These are phyloP conservation scores for Danionella dracula DNA, from an alignment of 2,797 vertebrate species.

Conservation along the genomic window DNA sequence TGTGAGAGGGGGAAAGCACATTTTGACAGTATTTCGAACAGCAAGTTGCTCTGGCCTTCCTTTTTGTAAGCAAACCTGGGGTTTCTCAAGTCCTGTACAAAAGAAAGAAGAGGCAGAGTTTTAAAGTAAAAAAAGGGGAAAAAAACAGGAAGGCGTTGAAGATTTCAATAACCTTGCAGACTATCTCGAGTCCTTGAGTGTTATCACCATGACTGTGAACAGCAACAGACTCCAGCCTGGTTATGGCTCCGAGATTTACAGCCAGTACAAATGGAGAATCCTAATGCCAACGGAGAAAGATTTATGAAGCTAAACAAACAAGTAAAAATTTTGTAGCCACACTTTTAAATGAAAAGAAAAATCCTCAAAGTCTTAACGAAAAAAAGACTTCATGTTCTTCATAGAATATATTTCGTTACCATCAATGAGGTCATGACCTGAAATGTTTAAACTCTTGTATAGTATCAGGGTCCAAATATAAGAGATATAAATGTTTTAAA, in stretches of 20 bases:
- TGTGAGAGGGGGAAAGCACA: conserved; percentile 84
- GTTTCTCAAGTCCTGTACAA: conserved; percentile 86
- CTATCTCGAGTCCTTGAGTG: conserved; percentile 87
- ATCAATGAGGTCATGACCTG: too few species aligned
- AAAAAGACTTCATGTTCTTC: too few species aligned
- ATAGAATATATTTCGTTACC: too few species aligned
- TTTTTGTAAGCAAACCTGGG: conserved; percentile 86
- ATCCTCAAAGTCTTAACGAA: too few species aligned
- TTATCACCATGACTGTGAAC: conserved; percentile 84
- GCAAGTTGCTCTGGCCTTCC: conserved; percentile 78
- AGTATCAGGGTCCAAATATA: too few species aligned
- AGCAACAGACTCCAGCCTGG: conserved; percentile 85
- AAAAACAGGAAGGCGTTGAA: not conserved
- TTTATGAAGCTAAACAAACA: too few species aligned
- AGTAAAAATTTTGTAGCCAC: too few species aligned
- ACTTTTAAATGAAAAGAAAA: too few species aligned
- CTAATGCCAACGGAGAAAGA: conserved; percentile 55
- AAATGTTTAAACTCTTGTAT: too few species aligned
- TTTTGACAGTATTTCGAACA: conserved; percentile 78
- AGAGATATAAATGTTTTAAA: too few species aligned
- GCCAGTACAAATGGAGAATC: conserved; percentile 84
- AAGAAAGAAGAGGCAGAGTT: not conserved
- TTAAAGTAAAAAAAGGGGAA: not conserved
- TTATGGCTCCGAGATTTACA: conserved; percentile 88
- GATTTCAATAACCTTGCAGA: conserved; percentile 82